These are phyloP conservation scores for Peromyscus nudipes DNA, from an alignment of 2,797 vertebrate species.

Conservation along the genomic window DNA sequence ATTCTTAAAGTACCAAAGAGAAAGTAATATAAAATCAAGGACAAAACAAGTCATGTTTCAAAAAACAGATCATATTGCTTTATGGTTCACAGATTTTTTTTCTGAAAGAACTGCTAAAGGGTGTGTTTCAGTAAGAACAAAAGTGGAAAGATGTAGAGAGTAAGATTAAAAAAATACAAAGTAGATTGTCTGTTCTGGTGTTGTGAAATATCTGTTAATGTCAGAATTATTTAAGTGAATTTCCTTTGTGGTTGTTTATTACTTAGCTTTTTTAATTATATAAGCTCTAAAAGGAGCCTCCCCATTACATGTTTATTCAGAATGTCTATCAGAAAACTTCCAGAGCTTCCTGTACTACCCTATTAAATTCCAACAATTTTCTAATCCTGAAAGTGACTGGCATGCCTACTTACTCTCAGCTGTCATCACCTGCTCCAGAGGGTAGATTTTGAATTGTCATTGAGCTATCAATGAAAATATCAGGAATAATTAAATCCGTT, in stretches of 20 bases:
- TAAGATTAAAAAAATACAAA: neutral
- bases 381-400: neutral
- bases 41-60: slow-evolving; percentile 36
- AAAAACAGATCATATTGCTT: neutral
- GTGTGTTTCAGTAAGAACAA: neutral
- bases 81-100: slow-evolving; percentile 23
- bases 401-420: neutral
- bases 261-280: slow-evolving; percentile 6
- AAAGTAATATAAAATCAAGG: slow-evolving; percentile 13
- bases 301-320: slow-evolving; percentile 8
- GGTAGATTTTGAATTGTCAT: slow-evolving; percentile 25
- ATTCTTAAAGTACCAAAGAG: neutral
- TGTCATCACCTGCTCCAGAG: slow-evolving; percentile 1
- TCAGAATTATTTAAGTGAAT: slow-evolving; percentile 22
- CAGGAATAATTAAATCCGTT: neutral
- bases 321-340: slow-evolving; percentile 33
- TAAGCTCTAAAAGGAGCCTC: neutral
- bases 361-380: neutral
- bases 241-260: slow-evolving; percentile 47
- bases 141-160: neutral
- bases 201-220: neutral
- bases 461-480: slow-evolving; percentile 54
- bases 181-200: neutral
- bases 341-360: neutral
- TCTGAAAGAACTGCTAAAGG: slow-evolving; percentile 46